Evolutionary conservation across 2,113 vertebrate genomes (phyloP), one percentile per base, ranked within the genome.

Genomic region (Haliaeetus leucogaster): DNA sequence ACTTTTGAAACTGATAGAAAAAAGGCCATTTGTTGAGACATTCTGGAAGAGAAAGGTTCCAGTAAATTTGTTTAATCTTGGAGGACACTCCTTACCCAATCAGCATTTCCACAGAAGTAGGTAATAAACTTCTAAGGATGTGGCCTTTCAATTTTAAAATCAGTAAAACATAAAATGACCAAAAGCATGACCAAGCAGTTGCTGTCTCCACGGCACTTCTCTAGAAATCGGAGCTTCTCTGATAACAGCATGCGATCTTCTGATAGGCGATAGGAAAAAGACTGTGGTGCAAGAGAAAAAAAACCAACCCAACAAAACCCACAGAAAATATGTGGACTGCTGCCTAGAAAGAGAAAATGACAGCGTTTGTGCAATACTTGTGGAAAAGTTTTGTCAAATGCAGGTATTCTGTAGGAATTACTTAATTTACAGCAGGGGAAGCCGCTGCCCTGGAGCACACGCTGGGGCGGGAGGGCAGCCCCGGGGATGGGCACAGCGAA

Each of bases 11-110:
- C 55, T 97, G 89, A 94, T 95, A 59, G 10, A 36, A 19, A 34
- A 43, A n/a, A 34, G 9, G 6, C 29, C 18, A 58, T 72, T 95
- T 17, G 62, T 78, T 86, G 90, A 66, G 27, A 79, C 19, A 53
- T 86, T 66, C 21, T 93, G 93, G 93, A 93, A 97, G 84, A 48
- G 63, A 80, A n/a, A 88, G 9, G 86, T 98, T 98, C 96, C 97
- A 96, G 96, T 94, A 91, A 86, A 91, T 87, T 89, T 30, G 50
- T 43, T 93, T 90, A 80, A 26, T 32, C n/a, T 82, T 97, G 86
- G 82, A 92, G 43, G n/a, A 21, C 3, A 4, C 47, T 82, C 61
- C 73, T 94, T 82, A 38, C 34, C 66, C 48, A 23, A 7, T 92
- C 86, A 93, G 42, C 11, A 5, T 65, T 95, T 96, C 66, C 73